Evolutionary conservation across 2,113 vertebrate genomes (phyloP).

Genomic region (Ramphastos sulfuratus): DNA sequence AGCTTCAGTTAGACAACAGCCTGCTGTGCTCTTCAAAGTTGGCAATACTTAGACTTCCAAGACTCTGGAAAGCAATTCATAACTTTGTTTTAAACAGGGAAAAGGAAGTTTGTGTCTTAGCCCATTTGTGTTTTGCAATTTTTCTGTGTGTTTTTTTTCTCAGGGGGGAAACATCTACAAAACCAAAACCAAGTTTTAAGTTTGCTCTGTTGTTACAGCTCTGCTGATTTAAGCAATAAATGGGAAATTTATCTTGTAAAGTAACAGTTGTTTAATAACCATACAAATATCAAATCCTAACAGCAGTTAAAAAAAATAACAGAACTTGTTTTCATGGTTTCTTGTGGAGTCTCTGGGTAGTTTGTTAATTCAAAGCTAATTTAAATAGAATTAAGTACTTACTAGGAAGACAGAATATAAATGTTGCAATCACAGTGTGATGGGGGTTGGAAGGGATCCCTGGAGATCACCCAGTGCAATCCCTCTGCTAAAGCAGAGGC

Average conservation of each 20-base stretch:
- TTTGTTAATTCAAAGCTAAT: neutral
- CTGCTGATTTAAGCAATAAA: neutral
- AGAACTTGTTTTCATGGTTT: neutral
- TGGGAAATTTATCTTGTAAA: neutral
- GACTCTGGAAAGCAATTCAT: neutral
- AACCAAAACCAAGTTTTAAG: neutral
- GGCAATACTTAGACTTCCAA: neutral
- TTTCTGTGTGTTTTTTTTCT: neutral
- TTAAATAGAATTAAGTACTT: neutral
- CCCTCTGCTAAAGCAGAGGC: too few species aligned
- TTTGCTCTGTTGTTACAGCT: neutral
- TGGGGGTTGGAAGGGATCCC: too few species aligned
- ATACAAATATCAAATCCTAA: neutral
- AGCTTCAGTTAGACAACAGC: neutral
- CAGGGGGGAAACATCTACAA: neutral
- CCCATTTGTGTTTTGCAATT: neutral
- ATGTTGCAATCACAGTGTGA: neutral
- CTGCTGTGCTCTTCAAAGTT: neutral
- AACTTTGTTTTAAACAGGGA: neutral
- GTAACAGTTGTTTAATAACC: neutral
- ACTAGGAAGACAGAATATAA: neutral
- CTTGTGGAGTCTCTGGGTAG: neutral
- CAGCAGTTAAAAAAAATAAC: neutral
- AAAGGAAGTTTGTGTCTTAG: neutral
- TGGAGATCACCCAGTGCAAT: too few species aligned